A percentile compares a stretch with the other conserved stretches of the same genome.
Evolutionary conservation across 2,113 vertebrate genomes (phyloP).

Genomic region (Leptosomus discolor): DNA sequence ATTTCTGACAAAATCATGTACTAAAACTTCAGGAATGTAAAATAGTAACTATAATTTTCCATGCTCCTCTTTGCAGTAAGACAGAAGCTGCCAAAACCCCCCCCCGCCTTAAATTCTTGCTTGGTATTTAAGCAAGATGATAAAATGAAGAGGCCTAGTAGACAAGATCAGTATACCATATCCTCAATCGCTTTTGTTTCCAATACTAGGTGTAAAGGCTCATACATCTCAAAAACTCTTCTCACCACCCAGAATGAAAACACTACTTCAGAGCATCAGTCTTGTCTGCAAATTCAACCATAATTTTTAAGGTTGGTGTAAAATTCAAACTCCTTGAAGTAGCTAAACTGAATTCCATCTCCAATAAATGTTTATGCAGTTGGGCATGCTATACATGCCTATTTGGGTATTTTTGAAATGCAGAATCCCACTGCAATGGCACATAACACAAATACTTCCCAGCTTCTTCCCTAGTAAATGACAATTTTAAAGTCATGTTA

Average conservation of each 20-base stretch:
- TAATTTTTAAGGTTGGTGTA: neutral
- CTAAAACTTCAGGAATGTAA: neutral
- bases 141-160: neutral
- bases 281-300: neutral
- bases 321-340: neutral
- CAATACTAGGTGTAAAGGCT: neutral
- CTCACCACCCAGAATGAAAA: neutral
- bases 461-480: neutral
- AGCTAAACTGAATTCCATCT: conserved; percentile 9
- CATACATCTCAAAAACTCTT: neutral
- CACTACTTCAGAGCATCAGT: neutral
- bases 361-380: conserved; percentile 36
- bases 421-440: neutral
- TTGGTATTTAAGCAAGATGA: neutral
- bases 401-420: neutral
- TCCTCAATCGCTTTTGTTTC: neutral
- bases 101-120: neutral
- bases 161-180: neutral
- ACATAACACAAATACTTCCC: neutral
- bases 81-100: neutral
- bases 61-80: neutral
- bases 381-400: conserved; percentile 1
- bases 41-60: neutral
- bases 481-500: neutral
- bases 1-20: neutral